phyloP scores from a whole-genome alignment of 2,888 invertebrate species.

The Phania funesta region DNA sequence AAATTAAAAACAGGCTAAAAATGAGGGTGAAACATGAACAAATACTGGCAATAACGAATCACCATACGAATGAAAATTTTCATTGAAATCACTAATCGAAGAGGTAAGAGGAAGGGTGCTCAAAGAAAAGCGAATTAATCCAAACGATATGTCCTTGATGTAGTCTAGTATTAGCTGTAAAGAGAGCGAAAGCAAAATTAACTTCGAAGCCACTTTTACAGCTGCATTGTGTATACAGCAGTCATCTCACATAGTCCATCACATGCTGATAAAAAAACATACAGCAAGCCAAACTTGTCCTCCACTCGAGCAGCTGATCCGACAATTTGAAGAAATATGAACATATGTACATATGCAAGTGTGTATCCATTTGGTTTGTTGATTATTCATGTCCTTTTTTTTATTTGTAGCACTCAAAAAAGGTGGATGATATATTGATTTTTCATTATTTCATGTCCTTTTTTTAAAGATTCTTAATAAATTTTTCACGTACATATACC shows the following conservation, averaged over 20 bases:
- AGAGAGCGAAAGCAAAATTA: no score
- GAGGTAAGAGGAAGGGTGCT: no score
- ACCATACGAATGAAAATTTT: no score
- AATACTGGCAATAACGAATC: no score
- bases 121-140: no score
- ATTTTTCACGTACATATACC: no score
- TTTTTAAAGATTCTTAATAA: not conserved
- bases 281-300: not conserved
- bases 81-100: no score
- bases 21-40: no score
- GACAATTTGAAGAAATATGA: not conserved
- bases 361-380: not conserved
- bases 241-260: not conserved
- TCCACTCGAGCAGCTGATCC: conserved; percentile 57
- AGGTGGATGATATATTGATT: conserved; percentile 65
- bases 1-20: no score
- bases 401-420: conserved; percentile 25
- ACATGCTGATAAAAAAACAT: not conserved
- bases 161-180: no score
- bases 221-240: not conserved
- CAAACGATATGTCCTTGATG: no score
- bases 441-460: not conserved
- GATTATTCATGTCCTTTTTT: not conserved
- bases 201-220: no score
- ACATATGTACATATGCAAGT: not conserved